Evolutionary conservation across 30 jellyfish, hydroid and myxozoan species (phyloP), one percentile per base, ranked within the genome.

Genomic region (Euphysa ruthae): DNA sequence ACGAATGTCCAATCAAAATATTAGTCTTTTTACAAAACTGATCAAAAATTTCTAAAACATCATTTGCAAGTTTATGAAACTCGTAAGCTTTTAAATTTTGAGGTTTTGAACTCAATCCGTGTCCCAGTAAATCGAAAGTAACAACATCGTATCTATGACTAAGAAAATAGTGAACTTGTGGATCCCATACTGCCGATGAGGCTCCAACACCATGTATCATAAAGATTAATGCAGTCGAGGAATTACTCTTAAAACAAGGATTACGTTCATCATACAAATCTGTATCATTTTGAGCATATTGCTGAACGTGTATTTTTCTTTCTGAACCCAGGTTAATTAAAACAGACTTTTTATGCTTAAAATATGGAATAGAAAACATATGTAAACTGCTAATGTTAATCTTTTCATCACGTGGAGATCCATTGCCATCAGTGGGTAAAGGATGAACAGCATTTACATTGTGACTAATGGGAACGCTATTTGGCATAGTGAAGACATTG

Each of bases 141-240:
- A 90, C 69, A 20, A 86, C 71, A 16, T 71, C 92, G 55, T 78
- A 90, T 21, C 95, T 95, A 30, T 80, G 63, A 21, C 70, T 58
- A 35, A 61, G 76, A 43, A 80, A 90, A 31, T 43, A 74, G 10
- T 61, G 25, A 30, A 81, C 71, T 54, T 90, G 98, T 35, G 34
- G 55, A 23, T 75, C 78, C 98, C 98, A 90, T 23, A 90, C 56
- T 18, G 75, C 92, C 1, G 89, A 77, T 20, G 93, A 65, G 19
- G 88, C 98, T 16, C 98, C 98, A 68, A 90, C 98, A 23, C 98
- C 98, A 75, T 90, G 98, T 6, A 81, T 35, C 42, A 90, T 74
- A 62, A 90, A 78, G 19, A 90, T 42, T 64, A 43, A 76, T 19
- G 2, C 30, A 13, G 58, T 20, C 15, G 69, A 4, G 27, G 33